Evolutionary conservation across 2,888 invertebrate genomes (phyloP).

Genomic region (Brachyopa scutellaris): DNA sequence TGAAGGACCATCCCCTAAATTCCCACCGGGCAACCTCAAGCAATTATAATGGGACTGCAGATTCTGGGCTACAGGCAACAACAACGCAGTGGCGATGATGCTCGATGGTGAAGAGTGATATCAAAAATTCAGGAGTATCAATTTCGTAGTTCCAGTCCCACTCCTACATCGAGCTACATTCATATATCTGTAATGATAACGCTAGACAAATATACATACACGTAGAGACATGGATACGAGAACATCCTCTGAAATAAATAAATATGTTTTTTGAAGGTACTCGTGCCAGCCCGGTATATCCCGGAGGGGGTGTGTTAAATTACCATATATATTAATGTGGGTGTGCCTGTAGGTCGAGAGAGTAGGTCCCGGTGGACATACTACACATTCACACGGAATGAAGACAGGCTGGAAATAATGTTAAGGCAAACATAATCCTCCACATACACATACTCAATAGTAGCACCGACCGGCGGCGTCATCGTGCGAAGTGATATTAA

Average conservation of each 20-base stretch:
- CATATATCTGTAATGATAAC: too few species aligned
- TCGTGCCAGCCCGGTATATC: neutral
- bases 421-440: constrained; percentile 38
- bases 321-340: constrained; percentile 69
- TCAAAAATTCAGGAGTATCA: constrained; percentile 50
- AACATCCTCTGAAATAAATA: constrained; percentile 5
- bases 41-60: constrained; percentile 41
- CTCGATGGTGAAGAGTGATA: neutral
- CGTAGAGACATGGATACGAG: neutral
- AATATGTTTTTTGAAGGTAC: constrained; percentile 27
- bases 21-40: constrained; percentile 17
- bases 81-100: neutral
- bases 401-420: constrained; percentile 43
- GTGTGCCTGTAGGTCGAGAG: constrained; percentile 32
- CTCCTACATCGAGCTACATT: neutral
- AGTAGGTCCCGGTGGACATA: constrained; percentile 32
- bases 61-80: neutral
- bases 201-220: constrained; percentile 45
- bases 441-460: neutral
- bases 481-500: constrained; percentile 32
- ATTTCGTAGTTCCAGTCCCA: constrained; percentile 32
- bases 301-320: constrained; percentile 34
- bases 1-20: constrained; percentile 28
- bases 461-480: constrained; percentile 4
- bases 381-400: constrained; percentile 27